Conservation (phyloP, 64 coral and sea anemone genomes). For the Catalaphyllia jardinei region DNA sequence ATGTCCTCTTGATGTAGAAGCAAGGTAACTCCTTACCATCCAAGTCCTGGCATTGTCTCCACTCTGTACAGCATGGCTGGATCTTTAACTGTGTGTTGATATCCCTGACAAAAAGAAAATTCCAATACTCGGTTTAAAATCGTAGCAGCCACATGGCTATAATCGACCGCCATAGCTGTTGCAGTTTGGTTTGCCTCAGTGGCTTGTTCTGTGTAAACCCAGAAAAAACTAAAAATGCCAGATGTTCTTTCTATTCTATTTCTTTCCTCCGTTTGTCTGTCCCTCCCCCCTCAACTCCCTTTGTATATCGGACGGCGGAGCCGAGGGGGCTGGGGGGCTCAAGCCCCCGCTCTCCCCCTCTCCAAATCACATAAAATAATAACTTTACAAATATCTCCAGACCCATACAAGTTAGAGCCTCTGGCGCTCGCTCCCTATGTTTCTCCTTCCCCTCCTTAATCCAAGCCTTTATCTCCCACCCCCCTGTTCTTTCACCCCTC, state of each 20-base stretch:
- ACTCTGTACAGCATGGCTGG: slow-evolving; percentile 82
- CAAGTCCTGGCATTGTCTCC: slow-evolving; percentile 89
- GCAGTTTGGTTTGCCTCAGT: no score
- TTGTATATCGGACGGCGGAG: not conserved
- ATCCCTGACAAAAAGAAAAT: slow-evolving; percentile 57
- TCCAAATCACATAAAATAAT: not conserved
- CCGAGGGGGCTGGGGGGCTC: no score
- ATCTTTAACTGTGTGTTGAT: slow-evolving; percentile 64
- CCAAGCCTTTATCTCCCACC: not conserved
- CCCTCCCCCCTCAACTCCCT: not conserved
- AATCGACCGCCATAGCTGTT: no score
- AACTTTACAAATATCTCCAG: no score
- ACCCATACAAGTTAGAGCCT: no score
- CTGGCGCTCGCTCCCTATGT: not conserved
- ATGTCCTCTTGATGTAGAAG: no score
- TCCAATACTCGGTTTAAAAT: not conserved
- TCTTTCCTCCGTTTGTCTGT: not conserved
- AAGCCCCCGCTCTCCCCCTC: not conserved
- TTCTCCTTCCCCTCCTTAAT: not conserved
- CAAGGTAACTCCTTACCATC: slow-evolving; percentile 62
- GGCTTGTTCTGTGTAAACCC: no score
- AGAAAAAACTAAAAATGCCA: no score
- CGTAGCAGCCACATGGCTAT: not conserved
- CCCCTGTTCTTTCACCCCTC: no score
- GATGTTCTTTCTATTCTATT: no score